Evolutionary conservation across 2,888 invertebrate species (phyloP), one percentile per base, ranked within the genome.

Genomic region (Colostygia pectinataria): DNA sequence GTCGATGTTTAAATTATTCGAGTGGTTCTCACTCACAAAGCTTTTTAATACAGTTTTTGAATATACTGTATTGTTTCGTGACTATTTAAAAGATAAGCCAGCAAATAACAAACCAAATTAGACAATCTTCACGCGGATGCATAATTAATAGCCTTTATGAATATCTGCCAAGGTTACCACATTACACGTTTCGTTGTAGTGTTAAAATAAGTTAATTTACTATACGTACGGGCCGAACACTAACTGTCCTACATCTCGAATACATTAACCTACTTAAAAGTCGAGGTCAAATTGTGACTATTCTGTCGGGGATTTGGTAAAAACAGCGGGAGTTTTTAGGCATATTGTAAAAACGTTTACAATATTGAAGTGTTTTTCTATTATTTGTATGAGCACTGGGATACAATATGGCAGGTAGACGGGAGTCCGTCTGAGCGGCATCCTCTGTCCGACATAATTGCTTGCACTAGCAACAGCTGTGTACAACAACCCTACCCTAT

Each of bases 231-330:
- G 71, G 63, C 68, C 74, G 76, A 83, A 80, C 72, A 72, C 74
- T 66, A 63, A 70, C 61, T 76, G 81, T 69, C 73, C 82, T 68
- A 81, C 79, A 83, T 86, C 67, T 72, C 64, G 69, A 68, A 75
- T 69, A 76, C 82, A 83, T 88, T 87, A 86, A 83, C 85, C 84
- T 71, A 86, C 75, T 84, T 87, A 74, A 68, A 71, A 74, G 60
- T 68, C 72, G 77, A 82, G 81, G 80, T 68, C 77, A 65, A 59
- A 65, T 55, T 68, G 59, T 68, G 71, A 75, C 71, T 68, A 76
- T 68, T 73, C 62, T 68, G 75, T 74, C 74, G 67, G 64, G 65
- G 65, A 72, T 71, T 70, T 57, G 64, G 57, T 55, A 45, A 45
- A 58, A 56, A 54, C 55, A 33, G 42, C 33, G 10, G 36, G 27